Evolutionary conservation across 2,797 vertebrate genomes (phyloP).

Genomic region (Apogon hyalosoma): DNA sequence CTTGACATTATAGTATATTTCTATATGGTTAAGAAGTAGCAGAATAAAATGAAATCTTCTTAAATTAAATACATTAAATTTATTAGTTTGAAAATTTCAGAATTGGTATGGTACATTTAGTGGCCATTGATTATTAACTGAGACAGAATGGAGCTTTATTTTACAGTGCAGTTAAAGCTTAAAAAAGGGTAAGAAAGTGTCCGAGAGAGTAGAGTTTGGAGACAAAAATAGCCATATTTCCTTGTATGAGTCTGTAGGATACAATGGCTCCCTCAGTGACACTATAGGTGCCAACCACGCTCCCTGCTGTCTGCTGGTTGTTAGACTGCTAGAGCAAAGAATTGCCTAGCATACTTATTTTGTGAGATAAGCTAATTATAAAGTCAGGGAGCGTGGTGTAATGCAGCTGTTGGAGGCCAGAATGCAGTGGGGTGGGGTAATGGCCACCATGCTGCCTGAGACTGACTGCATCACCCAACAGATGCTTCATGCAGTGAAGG

Average conservation of each 20-base stretch:
- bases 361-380: conserved; percentile 80
- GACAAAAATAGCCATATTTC: conserved; percentile 55
- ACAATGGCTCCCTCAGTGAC: conserved; percentile 71
- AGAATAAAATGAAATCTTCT: conserved; percentile 24
- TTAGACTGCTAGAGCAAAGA: conserved; percentile 84
- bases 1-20: not conserved
- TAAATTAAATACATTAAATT: conserved; percentile 1
- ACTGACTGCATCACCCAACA: conserved; percentile 69
- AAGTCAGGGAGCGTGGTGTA: conserved; percentile 79
- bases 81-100: conserved; percentile 15
- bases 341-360: conserved; percentile 81
- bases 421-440: conserved; percentile 53
- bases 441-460: conserved; percentile 62
- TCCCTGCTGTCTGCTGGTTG: conserved; percentile 73
- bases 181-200: conserved; percentile 4
- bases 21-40: conserved; percentile 9
- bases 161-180: conserved; percentile 23
- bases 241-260: conserved; percentile 52
- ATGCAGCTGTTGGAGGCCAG: conserved; percentile 77
- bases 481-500: conserved; percentile 54
- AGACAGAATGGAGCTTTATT: conserved; percentile 10
- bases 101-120: too few species aligned
- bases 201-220: conserved; percentile 35
- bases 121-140: conserved; percentile 23
- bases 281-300: conserved; percentile 60